Percentiles rank a stretch among this genome's conserved stretches.
These are phyloP conservation scores for Tenthredo amoena DNA, from an alignment of 2,888 invertebrate genomes.

Conservation along the genomic window DNA sequence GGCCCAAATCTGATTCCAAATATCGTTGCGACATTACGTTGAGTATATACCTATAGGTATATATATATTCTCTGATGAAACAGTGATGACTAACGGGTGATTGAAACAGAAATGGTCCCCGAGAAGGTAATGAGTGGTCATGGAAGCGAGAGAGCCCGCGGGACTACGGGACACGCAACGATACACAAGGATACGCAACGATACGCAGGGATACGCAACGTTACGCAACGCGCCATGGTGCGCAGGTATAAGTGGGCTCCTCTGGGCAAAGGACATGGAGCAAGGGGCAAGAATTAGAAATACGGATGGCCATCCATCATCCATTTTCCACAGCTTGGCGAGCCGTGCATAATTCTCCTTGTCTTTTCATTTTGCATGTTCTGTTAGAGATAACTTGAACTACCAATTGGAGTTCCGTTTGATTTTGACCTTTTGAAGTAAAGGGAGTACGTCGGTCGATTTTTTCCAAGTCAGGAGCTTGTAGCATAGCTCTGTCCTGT, in stretches of 20 bases:
- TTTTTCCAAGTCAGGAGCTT: background rate
- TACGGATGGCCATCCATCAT: background rate
- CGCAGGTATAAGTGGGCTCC: background rate
- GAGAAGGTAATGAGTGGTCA: background rate
- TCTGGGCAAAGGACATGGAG: slow-evolving; percentile 1
- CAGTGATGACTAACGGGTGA: slow-evolving; percentile 7
- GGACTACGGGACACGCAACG: slow-evolving; percentile 31
- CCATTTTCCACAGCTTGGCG: background rate
- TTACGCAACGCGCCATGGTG: slow-evolving; percentile 30
- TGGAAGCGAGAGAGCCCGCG: slow-evolving; percentile 9
- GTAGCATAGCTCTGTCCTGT: background rate
- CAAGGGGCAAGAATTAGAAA: slow-evolving; percentile 5
- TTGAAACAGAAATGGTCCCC: slow-evolving; percentile 2
- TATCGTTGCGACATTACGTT: background rate
- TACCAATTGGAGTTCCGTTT: background rate
- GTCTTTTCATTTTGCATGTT: background rate
- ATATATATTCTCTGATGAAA: background rate
- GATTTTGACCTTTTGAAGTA: background rate
- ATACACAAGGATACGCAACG: slow-evolving; percentile 46
- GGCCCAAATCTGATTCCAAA: background rate
- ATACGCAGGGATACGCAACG: slow-evolving; percentile 41
- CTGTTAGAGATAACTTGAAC: background rate
- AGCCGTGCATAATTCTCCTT: background rate
- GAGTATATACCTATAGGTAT: background rate
- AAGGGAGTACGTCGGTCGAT: background rate